phyloP scores from a whole-genome alignment of 2,113 vertebrate species.

The Regulus satrapa region DNA sequence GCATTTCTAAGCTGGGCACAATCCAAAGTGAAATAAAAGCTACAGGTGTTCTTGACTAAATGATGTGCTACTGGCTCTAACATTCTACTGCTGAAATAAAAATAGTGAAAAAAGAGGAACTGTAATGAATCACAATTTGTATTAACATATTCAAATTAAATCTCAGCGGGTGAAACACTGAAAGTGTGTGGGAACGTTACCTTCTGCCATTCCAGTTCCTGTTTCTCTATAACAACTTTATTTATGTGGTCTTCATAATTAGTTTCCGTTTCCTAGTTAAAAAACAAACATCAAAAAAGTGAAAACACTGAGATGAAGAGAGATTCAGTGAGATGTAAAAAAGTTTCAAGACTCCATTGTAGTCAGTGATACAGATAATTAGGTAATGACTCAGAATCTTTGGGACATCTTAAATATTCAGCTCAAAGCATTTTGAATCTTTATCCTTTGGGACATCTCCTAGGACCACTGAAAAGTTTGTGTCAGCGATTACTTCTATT shows the following conservation, averaged over 20 bases:
- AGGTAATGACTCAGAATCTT: background rate
- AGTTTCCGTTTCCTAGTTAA: constrained; percentile 81
- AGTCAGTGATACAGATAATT: background rate
- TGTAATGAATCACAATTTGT: background rate
- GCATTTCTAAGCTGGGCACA: background rate
- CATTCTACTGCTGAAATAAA: background rate
- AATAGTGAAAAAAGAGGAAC: background rate
- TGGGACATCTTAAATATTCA: background rate
- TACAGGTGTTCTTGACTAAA: background rate
- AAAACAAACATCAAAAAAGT: background rate
- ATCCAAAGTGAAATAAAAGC: background rate
- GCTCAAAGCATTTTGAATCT: background rate
- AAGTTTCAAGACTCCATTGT: background rate
- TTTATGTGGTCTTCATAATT: constrained; percentile 86
- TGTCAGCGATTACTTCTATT: background rate
- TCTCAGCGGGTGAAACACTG: background rate
- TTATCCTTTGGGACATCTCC: background rate
- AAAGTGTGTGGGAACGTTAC: constrained; percentile 23
- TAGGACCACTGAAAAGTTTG: background rate
- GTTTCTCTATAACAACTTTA: constrained; percentile 86
- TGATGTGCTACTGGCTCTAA: background rate
- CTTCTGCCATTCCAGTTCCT: constrained; percentile 92
- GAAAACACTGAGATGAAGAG: background rate
- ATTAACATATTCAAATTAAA: background rate
- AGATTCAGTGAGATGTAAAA: background rate